Conservation (phyloP, 2,113 vertebrate species). For the Narcine bancroftii region DNA sequence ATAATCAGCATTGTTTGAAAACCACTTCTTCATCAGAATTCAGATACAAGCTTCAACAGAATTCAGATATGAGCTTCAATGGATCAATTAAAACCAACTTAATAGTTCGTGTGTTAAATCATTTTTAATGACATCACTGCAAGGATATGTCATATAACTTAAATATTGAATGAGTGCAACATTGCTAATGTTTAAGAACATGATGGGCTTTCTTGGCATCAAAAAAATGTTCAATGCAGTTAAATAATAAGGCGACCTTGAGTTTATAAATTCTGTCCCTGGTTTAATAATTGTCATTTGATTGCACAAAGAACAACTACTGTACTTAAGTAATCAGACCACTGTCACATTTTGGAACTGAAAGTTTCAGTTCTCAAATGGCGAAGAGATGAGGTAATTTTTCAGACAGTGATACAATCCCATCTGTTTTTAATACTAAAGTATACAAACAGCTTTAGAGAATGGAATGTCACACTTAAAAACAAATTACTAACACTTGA, state of each 20-base stretch:
- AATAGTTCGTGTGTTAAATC: background rate
- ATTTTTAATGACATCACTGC: background rate
- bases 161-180: background rate
- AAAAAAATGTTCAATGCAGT: background rate
- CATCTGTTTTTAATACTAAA: slow-evolving; percentile 36
- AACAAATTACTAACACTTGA: slow-evolving; percentile 26
- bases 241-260: background rate
- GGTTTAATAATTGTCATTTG: background rate
- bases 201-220: background rate
- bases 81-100: background rate
- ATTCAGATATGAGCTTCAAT: background rate
- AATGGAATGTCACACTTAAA: slow-evolving; percentile 30
- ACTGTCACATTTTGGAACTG: slow-evolving; percentile 16
- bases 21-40: slow-evolving; percentile 4
- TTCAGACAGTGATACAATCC: slow-evolving; percentile 33
- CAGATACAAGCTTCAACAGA: background rate
- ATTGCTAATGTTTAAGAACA: background rate
- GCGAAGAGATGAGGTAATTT: slow-evolving; percentile 31
- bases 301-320: slow-evolving; percentile 16
- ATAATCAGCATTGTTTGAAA: slow-evolving; percentile 28
- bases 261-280: background rate
- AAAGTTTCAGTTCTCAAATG: slow-evolving; percentile 16
- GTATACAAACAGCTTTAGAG: slow-evolving; percentile 32
- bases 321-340: slow-evolving; percentile 14
- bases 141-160: background rate